Evolutionary conservation across 92 coral and sea anemone genomes (phyloP).

Genomic region (Parazoanthus swiftii): DNA sequence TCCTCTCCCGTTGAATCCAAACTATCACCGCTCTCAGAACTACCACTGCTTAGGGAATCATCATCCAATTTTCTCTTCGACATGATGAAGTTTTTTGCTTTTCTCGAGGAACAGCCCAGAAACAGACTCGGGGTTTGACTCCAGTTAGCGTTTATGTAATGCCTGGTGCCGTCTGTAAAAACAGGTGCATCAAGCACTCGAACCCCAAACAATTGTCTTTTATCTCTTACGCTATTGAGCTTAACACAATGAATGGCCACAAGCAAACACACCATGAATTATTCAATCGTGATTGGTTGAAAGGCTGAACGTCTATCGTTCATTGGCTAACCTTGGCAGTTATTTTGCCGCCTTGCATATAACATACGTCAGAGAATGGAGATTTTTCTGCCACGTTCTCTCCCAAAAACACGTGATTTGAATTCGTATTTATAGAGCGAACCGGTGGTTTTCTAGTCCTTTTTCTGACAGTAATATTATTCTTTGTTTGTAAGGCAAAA

Average conservation of each 20-base stretch:
- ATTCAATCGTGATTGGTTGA: conserved; percentile 60
- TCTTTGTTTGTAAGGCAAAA: not conserved
- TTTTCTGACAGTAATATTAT: not conserved
- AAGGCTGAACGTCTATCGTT: not conserved
- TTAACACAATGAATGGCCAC: conserved; percentile 45
- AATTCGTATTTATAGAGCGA: not conserved
- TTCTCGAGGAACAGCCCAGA: conserved; percentile 4
- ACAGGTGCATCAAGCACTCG: conserved; percentile 29
- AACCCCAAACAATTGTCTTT: conserved; percentile 40
- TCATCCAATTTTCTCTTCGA: conserved; percentile 78
- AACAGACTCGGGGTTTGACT: not conserved
- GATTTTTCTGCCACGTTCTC: conserved; percentile 46
- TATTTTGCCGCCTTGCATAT: conserved; percentile 33
- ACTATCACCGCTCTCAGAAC: conserved; percentile 78
- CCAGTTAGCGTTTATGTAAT: conserved; percentile 40
- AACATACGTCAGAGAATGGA: conserved; percentile 45
- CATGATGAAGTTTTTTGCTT: conserved; percentile 45
- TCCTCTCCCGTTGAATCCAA: conserved; percentile 67
- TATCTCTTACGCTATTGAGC: conserved; percentile 41
- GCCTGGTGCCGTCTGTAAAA: conserved; percentile 21
- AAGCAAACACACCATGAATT: conserved; percentile 41
- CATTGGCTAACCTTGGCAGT: conserved; percentile 17
- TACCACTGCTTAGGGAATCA: conserved; percentile 70
- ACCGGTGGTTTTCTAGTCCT: not conserved
- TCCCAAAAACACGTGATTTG: conserved; percentile 22